phyloP scores from a whole-genome alignment of 2,113 vertebrate species.

The Pithys albifrons region DNA sequence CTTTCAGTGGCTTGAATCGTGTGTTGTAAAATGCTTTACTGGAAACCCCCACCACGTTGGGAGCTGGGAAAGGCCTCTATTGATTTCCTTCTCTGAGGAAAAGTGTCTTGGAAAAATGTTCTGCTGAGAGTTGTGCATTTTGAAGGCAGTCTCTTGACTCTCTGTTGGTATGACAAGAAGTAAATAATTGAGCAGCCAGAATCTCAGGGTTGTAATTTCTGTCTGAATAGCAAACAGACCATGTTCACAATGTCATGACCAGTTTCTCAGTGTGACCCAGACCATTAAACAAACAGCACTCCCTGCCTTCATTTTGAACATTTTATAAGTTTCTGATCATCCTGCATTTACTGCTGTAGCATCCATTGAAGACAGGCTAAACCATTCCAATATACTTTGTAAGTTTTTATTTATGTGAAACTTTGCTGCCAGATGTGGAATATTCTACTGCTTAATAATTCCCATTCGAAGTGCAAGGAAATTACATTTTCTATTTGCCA shows the following conservation, averaged over 20 bases:
- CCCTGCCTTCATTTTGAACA: background rate
- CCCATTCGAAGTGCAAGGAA: background rate
- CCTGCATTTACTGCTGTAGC: background rate
- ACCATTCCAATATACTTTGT: background rate
- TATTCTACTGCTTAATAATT: background rate
- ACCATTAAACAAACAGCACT: background rate
- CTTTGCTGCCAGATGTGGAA: background rate
- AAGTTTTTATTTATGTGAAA: background rate
- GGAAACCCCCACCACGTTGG: background rate
- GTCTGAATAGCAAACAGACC: background rate
- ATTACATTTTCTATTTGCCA: background rate
- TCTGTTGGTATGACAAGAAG: background rate
- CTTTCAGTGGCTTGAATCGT: background rate
- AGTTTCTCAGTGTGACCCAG: background rate
- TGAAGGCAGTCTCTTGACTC: background rate
- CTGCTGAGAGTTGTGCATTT: background rate
- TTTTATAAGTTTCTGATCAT: background rate
- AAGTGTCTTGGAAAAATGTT: background rate
- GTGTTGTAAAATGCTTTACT: background rate
- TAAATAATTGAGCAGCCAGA: background rate
- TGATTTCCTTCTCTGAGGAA: background rate
- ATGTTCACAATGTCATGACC: accelerated
- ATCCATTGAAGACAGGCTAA: background rate
- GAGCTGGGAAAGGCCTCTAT: background rate
- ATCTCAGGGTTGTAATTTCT: background rate